phyloP scores from a whole-genome alignment of 2,888 invertebrate genomes.

The Harpalus rufipes region DNA sequence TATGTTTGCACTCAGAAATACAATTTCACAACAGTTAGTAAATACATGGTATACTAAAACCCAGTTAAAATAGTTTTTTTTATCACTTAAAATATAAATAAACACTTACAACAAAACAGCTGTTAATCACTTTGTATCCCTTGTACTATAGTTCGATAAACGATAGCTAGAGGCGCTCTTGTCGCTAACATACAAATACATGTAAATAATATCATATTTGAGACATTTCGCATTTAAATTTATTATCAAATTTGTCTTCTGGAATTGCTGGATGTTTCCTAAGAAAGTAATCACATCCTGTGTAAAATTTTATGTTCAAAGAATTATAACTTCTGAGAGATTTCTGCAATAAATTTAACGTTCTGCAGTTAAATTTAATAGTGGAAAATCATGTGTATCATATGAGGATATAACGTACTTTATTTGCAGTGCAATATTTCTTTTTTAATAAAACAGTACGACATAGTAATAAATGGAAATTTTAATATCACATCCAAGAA shows the following conservation, averaged over 20 bases:
- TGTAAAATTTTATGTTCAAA: background rate
- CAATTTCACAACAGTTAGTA: too few relatives aligned
- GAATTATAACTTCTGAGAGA: constrained; percentile 10
- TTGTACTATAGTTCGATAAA: too few relatives aligned
- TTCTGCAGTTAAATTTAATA: constrained; percentile 15
- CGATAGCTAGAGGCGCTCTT: too few relatives aligned
- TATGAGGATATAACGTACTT: constrained; percentile 31
- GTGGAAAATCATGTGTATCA: constrained; percentile 5
- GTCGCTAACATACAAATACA: too few relatives aligned
- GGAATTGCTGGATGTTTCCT: background rate
- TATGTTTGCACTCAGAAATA: too few relatives aligned
- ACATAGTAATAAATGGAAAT: constrained; percentile 29
- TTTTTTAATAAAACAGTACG: constrained; percentile 40
- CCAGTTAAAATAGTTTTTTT: too few relatives aligned
- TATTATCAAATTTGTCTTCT: background rate
- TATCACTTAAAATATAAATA: too few relatives aligned
- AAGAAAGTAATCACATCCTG: background rate
- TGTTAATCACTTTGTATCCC: too few relatives aligned
- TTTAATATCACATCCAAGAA: constrained; percentile 49
- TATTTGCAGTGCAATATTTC: constrained; percentile 32
- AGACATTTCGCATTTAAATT: background rate
- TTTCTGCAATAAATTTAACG: constrained; percentile 9
- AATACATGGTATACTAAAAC: too few relatives aligned
- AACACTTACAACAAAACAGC: too few relatives aligned
- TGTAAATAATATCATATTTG: background rate